phyloP scores from a whole-genome alignment of 2,113 vertebrate species.

The Merops nubicus region DNA sequence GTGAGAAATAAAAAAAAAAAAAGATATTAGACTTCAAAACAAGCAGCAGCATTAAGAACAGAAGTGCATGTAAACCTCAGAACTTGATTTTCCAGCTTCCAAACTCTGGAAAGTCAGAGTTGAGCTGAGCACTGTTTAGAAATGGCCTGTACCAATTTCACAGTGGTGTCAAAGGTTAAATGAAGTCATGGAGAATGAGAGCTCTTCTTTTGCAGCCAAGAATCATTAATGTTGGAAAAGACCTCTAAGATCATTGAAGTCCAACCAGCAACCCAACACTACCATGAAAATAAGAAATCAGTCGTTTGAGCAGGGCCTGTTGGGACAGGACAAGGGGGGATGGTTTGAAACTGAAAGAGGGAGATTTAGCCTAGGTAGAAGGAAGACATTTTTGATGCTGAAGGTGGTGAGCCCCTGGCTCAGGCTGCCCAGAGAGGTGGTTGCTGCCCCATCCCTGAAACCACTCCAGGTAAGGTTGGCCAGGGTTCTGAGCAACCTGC shows the following conservation, averaged over 20 bases:
- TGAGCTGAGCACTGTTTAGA: not conserved
- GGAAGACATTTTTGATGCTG: too few relatives aligned
- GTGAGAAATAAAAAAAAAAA: not conserved
- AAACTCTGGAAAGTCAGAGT: too few relatives aligned
- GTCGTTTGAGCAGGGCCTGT: too few relatives aligned
- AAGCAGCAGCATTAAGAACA: not conserved
- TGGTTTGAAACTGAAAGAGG: too few relatives aligned
- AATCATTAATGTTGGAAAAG: not conserved
- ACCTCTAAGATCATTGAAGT: too few relatives aligned
- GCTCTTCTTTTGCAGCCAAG: not conserved
- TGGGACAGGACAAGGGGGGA: too few relatives aligned
- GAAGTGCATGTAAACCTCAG: not conserved
- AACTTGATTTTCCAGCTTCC: not conserved
- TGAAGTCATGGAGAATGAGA: not conserved
- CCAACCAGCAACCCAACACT: too few relatives aligned
- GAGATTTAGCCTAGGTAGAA: too few relatives aligned
- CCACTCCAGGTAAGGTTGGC: too few relatives aligned
- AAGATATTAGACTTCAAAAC: not conserved
- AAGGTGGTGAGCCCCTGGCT: too few relatives aligned
- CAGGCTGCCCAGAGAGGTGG: too few relatives aligned
- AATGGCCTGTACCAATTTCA: accelerated
- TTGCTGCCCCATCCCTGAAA: not conserved
- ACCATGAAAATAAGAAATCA: not conserved
- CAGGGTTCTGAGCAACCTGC: too few relatives aligned
- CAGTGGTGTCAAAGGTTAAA: not conserved